Percentiles rank a stretch among this genome's conserved stretches.
phyloP scores from a whole-genome alignment of 2,113 vertebrate species.

The Indicator maculatus region DNA sequence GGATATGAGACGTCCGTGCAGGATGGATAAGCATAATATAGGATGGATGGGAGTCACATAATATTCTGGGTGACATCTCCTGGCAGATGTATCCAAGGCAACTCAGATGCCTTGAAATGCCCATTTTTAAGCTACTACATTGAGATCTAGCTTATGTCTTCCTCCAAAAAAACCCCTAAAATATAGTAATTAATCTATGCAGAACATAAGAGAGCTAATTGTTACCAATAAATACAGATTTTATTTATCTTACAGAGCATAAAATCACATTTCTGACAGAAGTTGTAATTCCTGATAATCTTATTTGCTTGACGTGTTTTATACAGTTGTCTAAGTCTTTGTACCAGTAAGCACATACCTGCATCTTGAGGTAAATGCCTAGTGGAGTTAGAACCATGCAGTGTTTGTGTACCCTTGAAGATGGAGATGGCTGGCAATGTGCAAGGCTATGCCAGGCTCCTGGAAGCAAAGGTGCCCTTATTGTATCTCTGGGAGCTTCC shows the following conservation, averaged over 20 bases:
- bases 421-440: not conserved
- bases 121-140: not conserved
- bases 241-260: not conserved
- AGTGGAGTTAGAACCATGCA: not conserved
- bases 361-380: not conserved
- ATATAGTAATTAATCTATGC: not conserved
- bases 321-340: not conserved
- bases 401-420: not conserved
- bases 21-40: not conserved
- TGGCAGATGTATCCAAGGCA: not conserved
- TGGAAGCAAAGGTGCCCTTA: constrained; percentile 9
- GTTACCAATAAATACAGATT: not conserved
- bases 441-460: not conserved
- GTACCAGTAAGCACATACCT: not conserved
- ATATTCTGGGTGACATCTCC: not conserved
- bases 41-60: not conserved
- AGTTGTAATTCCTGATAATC: not conserved
- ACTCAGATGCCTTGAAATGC: not conserved
- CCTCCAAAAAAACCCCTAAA: fast-evolving
- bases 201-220: not conserved
- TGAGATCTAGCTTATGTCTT: not conserved
- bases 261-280: not conserved
- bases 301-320: not conserved
- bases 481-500: not conserved
- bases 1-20: not conserved